Evolutionary conservation across 2,888 invertebrate species (phyloP).

Genomic region (Polyommatus iphigenia): DNA sequence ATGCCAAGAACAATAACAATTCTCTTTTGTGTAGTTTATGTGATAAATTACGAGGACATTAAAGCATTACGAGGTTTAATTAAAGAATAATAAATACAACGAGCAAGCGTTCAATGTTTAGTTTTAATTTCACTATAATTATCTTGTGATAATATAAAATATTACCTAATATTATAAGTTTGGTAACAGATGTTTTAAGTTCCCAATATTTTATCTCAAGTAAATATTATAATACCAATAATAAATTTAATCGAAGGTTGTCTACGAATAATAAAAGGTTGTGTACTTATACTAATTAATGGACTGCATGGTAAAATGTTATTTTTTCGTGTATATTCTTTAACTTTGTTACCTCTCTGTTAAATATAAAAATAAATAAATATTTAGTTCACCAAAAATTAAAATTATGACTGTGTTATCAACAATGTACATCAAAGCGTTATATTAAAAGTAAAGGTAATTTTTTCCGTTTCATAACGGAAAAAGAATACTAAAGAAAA

Average conservation of each 20-base stretch:
- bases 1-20: constrained; percentile 61
- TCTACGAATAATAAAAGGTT: no score
- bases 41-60: constrained; percentile 46
- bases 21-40: constrained; percentile 52
- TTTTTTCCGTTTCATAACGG: background rate
- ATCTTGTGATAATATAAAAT: background rate
- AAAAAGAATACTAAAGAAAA: background rate
- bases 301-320: no score
- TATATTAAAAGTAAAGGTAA: background rate
- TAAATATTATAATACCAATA: no score
- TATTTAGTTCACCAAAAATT: no score
- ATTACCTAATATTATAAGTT: background rate
- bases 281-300: no score
- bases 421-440: background rate
- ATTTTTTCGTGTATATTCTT: no score
- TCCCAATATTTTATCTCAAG: no score
- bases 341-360: no score
- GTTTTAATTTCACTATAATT: background rate
- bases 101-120: background rate
- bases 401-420: no score
- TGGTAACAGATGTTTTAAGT: background rate
- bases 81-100: constrained; percentile 1
- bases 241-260: no score
- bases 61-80: constrained; percentile 37
- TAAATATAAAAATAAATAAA: no score